These are phyloP conservation scores for Pimpla rufipes DNA, from an alignment of 2,888 invertebrate genomes.

Conservation along the genomic window DNA sequence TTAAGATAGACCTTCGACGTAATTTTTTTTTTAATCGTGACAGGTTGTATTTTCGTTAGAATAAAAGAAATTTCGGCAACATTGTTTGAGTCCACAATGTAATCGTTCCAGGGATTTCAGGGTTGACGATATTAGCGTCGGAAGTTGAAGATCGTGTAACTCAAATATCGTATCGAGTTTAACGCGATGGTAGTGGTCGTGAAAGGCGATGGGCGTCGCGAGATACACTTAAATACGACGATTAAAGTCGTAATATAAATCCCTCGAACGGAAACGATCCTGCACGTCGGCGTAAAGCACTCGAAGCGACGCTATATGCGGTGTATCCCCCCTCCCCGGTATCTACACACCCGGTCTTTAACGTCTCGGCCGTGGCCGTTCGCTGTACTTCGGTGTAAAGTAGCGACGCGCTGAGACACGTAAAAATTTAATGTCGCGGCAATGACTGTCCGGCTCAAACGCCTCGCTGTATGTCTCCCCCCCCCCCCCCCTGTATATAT, in stretches of 20 bases:
- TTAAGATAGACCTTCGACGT: no score
- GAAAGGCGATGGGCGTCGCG: not conserved
- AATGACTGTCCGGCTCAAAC: slow-evolving; percentile 44
- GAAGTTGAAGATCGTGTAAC: not conserved
- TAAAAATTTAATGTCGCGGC: slow-evolving; percentile 59
- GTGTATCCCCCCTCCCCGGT: not conserved
- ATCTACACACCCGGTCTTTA: slow-evolving; percentile 26
- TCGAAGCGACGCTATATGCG: slow-evolving; percentile 7
- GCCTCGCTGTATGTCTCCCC: no score
- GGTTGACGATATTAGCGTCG: not conserved
- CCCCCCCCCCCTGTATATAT: no score
- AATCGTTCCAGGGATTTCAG: not conserved
- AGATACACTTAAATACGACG: slow-evolving; percentile 33
- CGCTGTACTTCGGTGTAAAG: slow-evolving; percentile 21
- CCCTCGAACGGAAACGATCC: slow-evolving; percentile 27
- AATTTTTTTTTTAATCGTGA: no score
- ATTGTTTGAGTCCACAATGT: not conserved
- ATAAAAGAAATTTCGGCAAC: not conserved
- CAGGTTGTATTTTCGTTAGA: not conserved
- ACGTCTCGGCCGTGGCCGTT: slow-evolving; percentile 12
- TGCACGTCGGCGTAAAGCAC: slow-evolving; percentile 22
- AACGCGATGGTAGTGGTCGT: slow-evolving; percentile 23
- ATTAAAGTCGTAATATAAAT: slow-evolving; percentile 54
- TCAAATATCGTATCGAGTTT: slow-evolving; percentile 4
- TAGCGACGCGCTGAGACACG: slow-evolving; percentile 29